Evolutionary conservation across 2,888 invertebrate species (phyloP), one percentile per base, ranked within the genome.

Genomic region (Drosophila melanosoma): DNA sequence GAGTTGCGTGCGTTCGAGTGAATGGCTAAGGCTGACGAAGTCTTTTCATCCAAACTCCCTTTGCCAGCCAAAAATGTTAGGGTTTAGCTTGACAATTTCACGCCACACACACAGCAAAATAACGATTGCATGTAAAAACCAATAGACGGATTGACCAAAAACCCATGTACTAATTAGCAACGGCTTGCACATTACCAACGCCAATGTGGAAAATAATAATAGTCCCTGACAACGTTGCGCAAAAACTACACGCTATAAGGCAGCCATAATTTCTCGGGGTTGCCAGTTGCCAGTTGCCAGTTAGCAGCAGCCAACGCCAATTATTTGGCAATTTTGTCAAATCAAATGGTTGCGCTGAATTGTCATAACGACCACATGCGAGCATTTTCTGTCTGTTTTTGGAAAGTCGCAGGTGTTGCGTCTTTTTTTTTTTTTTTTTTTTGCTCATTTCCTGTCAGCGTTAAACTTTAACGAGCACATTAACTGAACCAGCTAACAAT

Each of bases 291-390:
- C 29, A 29, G 29, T 29, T 29, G 52, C 49, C 64, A 61, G 62
- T 45, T 49, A 32, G 32, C 52, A 42, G 69, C 69, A 67, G 74
- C 64, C 53, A 64, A 69, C 68, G 76, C 76, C 87, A 91, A 89
- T 90, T 92, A 92, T 91, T 89, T 89, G 87, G 69, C 90, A 85
- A 90, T 92, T 91, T 91, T 77, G 82, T 74, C 85, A 81, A 79
- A 81, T 83, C 85, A 80, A 77, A 83, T 81, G 77, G 73, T 69
- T 74, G 73, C 79, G 65, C 69, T 63, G 69, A 66, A 85, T 91
- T 89, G 90, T 90, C 90, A 91, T 91, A 90, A 89, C 91, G 90
- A 90, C 90, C 90, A 87, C 84, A 90, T 91, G 89, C 67, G 74
- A 78, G 74, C 67, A 87, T 87, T 90, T 77, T 52, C 17, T 15